Base-by-base conservation (phyloP, 2,113 vertebrate species). In the Archilochus colubris region DNA sequence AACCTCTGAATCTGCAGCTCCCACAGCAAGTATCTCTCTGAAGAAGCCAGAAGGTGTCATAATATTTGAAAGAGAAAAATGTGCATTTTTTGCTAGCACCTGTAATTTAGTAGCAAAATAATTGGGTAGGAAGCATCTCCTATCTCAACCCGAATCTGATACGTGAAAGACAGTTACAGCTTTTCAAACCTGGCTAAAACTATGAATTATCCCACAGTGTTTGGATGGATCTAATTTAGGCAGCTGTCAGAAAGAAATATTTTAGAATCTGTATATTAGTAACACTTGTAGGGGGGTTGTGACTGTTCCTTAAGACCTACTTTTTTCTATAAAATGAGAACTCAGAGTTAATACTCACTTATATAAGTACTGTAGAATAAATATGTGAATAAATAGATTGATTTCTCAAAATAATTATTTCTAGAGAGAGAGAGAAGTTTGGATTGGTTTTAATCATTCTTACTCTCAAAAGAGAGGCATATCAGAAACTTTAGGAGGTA, bases 101-200 rank as follows among this genome's bases (percentile, higher is more conserved):
- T 96, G 43, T 91, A 95, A 95, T 96, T 93, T 94, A 86, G 33
- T 73, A 89, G 89, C 53, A 83, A 92, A 92, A 96, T 90, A 94
- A 90, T 86, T 82, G 85, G 55, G 54, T 88, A 90, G 46, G 69
- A 86, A 94, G 28, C 31, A 77, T 86, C 22, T 96, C 87, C 88
- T 91, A 74, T 50, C 63, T 89, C 73, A 61, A 76, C 30, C 53
- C 82, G 43, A 94, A 67, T 88, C 62, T 92, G 59, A 77, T 95
- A 74, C 94, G 30, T 95, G 88, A 88, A 91, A 96, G 83, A 86
- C 70, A 92, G 76, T 81, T 91, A 76, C 68, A 94, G 84, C 86
- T 96, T 95, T 96, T 96, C 76, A 96, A 88, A 89, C 38, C 82
- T 91, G 75, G 61, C 63, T 96, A 80, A 93, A 95, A 85, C 43